A percentile compares a stretch with the other conserved stretches of the same genome.
Conservation (phyloP, 2,113 vertebrate species). For the Aramus guarauna region DNA sequence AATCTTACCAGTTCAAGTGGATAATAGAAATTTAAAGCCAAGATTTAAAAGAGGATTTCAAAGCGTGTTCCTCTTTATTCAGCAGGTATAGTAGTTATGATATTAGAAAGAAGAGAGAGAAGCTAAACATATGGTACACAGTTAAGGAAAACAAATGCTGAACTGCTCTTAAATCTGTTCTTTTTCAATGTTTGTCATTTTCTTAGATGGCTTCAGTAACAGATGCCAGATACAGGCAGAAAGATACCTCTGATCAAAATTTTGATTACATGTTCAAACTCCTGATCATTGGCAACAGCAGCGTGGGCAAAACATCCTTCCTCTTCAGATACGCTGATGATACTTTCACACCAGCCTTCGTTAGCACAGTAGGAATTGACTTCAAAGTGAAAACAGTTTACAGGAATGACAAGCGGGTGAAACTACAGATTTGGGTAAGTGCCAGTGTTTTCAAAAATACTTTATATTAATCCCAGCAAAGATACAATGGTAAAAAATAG, state of each 20-base stretch:
- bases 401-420: slow-evolving; percentile 95
- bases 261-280: slow-evolving; percentile 99
- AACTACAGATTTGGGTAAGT: slow-evolving; percentile 98
- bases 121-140: neutral
- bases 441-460: neutral
- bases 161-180: slow-evolving; percentile 46
- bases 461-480: neutral
- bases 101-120: neutral
- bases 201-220: slow-evolving; percentile 93
- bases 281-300: slow-evolving; percentile 97
- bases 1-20: neutral
- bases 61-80: neutral
- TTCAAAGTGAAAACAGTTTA: slow-evolving; percentile 99
- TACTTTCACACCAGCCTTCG: slow-evolving; percentile 95
- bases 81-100: neutral
- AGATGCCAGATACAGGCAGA: slow-evolving; percentile 88
- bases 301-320: slow-evolving; percentile 96
- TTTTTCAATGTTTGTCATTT: slow-evolving; percentile 32
- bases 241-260: slow-evolving; percentile 96
- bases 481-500: neutral
- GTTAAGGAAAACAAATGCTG: neutral
- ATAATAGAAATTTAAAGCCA: neutral
- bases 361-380: slow-evolving; percentile 97
- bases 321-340: slow-evolving; percentile 96
- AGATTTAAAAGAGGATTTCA: neutral